A percentile compares a stretch with the other conserved stretches of the same genome.
Evolutionary conservation across 1,140 invertebrate species (phyloP).

Genomic region (Anagrus nilaparvatae): DNA sequence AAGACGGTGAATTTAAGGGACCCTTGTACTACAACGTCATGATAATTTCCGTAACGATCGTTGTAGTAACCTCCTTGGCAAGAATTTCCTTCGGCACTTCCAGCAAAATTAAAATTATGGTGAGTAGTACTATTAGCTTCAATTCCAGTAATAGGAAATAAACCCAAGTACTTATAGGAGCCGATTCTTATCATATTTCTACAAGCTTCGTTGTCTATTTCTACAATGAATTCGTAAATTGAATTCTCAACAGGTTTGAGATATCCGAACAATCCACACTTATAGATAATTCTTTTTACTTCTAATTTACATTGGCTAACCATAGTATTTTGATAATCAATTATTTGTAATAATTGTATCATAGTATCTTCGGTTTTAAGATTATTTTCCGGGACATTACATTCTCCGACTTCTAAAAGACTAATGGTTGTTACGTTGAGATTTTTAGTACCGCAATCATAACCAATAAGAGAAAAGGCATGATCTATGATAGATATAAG

Average conservation of each 20-base stretch:
- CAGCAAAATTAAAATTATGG: too few species aligned
- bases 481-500: background rate
- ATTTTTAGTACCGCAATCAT: background rate
- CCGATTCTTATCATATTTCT: too few species aligned
- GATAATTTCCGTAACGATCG: too few species aligned
- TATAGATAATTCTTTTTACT: background rate
- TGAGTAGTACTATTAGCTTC: too few species aligned
- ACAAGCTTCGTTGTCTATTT: too few species aligned
- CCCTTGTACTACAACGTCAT: too few species aligned
- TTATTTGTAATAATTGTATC: slow-evolving; percentile 12
- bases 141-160: too few species aligned
- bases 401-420: slow-evolving; percentile 5
- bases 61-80: too few species aligned
- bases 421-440: slow-evolving; percentile 1
- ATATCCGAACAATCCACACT: slow-evolving; percentile 14
- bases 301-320: slow-evolving; percentile 2
- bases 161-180: too few species aligned
- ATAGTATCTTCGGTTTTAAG: background rate
- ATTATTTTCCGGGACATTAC: background rate
- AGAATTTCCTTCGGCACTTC: too few species aligned
- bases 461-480: background rate
- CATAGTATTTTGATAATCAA: background rate
- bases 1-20: background rate
- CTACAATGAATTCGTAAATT: too few species aligned
- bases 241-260: too few species aligned